These are phyloP conservation scores for Misgurnus mizolepis DNA, from an alignment of 2,113 vertebrate species.

Conservation along the genomic window DNA sequence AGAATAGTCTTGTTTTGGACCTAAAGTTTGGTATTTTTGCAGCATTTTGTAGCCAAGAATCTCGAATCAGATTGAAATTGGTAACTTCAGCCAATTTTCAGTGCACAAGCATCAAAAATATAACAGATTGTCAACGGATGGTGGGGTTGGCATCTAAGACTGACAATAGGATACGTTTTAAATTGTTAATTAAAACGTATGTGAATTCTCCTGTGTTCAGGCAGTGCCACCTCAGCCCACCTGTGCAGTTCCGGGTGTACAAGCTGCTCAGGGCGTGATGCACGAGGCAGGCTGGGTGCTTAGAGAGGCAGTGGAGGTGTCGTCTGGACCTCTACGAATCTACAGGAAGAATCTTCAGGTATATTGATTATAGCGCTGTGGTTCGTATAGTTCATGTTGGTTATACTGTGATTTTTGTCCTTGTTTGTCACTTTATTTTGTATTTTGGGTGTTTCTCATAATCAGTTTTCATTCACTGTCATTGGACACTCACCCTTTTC, in stretches of 20 bases:
- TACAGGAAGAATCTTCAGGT: constrained; percentile 68
- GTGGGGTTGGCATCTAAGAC: too few relatives aligned
- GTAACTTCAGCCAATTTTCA: too few relatives aligned
- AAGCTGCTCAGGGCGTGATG: constrained; percentile 51
- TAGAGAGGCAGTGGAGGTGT: constrained; percentile 56
- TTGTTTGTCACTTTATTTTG: neutral
- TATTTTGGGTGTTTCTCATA: neutral
- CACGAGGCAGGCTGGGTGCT: constrained; percentile 54
- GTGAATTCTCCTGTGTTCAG: constrained; percentile 42
- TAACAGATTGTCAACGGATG: too few relatives aligned
- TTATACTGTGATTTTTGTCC: neutral
- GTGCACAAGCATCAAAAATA: too few relatives aligned
- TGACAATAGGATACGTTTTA: neutral
- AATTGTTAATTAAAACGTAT: neutral
- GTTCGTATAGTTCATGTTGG: neutral
- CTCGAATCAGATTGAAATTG: too few relatives aligned
- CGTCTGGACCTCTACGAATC: constrained; percentile 57
- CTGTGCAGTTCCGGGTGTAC: constrained; percentile 10
- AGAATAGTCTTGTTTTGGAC: neutral
- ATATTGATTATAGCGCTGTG: neutral
- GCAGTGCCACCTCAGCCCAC: constrained; percentile 43
- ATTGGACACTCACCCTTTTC: neutral
- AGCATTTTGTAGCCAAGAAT: too few relatives aligned
- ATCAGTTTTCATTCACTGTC: neutral
- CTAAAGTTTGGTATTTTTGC: too few relatives aligned